Base-by-base conservation (phyloP, 1,140 invertebrate species). In the Pectinophora gossypiella region DNA sequence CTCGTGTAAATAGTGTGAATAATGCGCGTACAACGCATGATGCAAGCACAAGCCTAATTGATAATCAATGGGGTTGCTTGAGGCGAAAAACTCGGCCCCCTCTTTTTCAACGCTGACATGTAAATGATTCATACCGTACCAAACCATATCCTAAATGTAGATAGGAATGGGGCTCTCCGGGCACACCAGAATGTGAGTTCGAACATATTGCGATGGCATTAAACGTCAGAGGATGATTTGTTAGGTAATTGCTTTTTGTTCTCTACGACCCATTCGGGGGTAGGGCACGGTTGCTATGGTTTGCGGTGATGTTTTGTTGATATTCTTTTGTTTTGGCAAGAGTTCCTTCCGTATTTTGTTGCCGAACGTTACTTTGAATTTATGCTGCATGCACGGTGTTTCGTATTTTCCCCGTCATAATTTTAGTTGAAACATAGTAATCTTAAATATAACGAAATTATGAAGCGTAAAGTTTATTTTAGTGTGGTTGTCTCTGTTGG, bases 171-270 rank as follows among this genome's bases (percentile, higher is more conserved):
- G 77, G 75, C 65, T 61, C 54, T 38, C 56, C 66, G 56, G 58
- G 58, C 61, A 61, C 60, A 61, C 65, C 64, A 64, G 64, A 63
- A 75, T 75, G 72, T 80, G 79, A 72, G 74, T 72, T 70, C 62
- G 62, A 86, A 81, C 83, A 86, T 86, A 84, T 86, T 86, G 78
- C 77, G 66, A 68, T 81, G 75, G 78, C 77, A 83, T 78, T 76
- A 81, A 83, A 86, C 72, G 81, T 85, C 84, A 87, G 75, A 75
- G 71, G 73, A 87, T 87, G 84, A 87, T 87, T 87, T 85, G 84
- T 87, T 79, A 61, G 66, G 79, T 87, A 84, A 87, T 87, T 87
- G 78, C 60, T 77, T 85, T 76, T 76, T 76, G 69, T 77, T 76
- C 64, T 67, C 64, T 40, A 22, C n/a, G n/a, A n/a, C n/a, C n/a